A percentile compares a stretch with the other conserved stretches of the same genome.
These are phyloP conservation scores for Thamnophis elegans DNA, from an alignment of 2,797 vertebrate genomes.

Conservation along the genomic window DNA sequence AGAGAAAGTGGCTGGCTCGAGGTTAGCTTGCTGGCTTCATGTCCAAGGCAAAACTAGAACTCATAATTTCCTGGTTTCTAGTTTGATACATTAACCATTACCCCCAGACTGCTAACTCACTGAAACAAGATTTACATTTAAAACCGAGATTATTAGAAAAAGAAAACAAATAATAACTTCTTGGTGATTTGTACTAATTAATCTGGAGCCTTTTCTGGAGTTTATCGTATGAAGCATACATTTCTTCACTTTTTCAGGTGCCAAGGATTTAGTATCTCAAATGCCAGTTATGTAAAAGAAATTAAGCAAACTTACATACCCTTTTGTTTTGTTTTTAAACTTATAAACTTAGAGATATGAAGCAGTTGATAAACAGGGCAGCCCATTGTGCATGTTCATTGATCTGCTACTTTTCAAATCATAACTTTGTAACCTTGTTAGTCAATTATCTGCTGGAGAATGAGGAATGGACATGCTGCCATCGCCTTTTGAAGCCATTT, in stretches of 20 bases:
- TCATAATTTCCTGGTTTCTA: neutral
- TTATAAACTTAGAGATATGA: neutral
- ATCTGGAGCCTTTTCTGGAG: neutral
- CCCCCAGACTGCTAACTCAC: neutral
- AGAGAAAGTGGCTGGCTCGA: neutral
- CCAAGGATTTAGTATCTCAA: neutral
- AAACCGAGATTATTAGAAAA: neutral
- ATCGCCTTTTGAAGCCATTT: neutral
- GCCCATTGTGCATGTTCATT: neutral
- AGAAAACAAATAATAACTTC: neutral
- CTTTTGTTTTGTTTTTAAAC: neutral
- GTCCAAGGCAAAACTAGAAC: neutral
- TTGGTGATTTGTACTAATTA: neutral
- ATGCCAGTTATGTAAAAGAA: neutral
- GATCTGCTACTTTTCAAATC: constrained; percentile 16
- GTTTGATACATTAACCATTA: neutral
- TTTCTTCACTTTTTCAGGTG: neutral
- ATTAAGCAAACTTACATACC: neutral
- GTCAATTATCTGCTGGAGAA: neutral
- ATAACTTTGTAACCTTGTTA: neutral
- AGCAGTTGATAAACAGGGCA: neutral
- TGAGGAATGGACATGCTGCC: neutral
- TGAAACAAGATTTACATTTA: constrained; percentile 14
- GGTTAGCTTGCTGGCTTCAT: neutral
- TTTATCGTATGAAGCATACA: neutral